Evolutionary conservation across 1,140 invertebrate genomes (phyloP), one percentile per base, ranked within the genome.

Genomic region (Drosophila nigrodunni): DNA sequence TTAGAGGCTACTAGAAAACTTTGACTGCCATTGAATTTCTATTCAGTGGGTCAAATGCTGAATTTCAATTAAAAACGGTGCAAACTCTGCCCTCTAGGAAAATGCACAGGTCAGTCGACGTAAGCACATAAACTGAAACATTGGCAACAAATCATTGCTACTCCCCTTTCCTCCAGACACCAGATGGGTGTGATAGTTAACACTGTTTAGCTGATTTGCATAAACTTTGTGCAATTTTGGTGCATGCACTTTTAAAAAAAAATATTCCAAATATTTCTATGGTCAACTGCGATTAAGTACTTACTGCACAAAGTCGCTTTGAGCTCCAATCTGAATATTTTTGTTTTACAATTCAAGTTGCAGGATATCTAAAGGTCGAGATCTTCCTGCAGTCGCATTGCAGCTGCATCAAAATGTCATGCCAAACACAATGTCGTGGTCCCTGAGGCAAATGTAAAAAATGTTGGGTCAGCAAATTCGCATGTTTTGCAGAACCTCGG

Each of bases 381-480:
- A 7, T 18, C 13, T 11, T 18, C 15, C 44, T 18, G 44, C 46
- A 21, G 9, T n/a, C 18, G 46, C 46, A 21, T 21, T 47, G 7
- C 15, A 18, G 18, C 8, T 37, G 41, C 41, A 43, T 13, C 41
- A 43, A 13, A 13, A 43, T n/a, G 41, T 13, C 11, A 43, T 43
- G 11, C n/a, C 1, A 43, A 11, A 43, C 41, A 43, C n/a, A 4
- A 43, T 13, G 41, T 43, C 41, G n/a, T 43, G 41, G 61, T 11
- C 46, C 41, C 37, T 41, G 43, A 49, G 59, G 64, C 60, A 73
- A 52, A 74, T 62, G 67, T 74, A 68, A 80, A 77, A 65, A 65
- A n/a, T 59, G 35, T 66, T 74, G 49, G 74, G 52, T 81, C 78
- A 77, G 74, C 74, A 77, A 44, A 71, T 49, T 71, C 58, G 55